Conservation (phyloP, 2,888 invertebrate species). For the Leptarthrus brevirostris region DNA sequence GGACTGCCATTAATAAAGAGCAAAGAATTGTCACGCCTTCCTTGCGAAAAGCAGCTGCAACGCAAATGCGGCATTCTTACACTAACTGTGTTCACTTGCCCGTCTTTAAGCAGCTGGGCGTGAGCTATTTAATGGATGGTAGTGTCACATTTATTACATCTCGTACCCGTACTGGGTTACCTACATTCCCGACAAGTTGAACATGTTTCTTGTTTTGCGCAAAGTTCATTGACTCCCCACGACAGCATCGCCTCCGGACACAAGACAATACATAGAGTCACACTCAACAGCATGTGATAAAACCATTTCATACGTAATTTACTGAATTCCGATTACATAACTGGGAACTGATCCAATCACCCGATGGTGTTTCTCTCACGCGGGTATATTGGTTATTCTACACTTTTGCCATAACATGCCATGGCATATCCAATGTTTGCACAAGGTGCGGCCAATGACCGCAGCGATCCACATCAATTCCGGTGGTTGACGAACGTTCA, state of each 20-base stretch:
- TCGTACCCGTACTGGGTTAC: constrained; percentile 57
- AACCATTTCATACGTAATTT: constrained; percentile 49
- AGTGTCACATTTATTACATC: constrained; percentile 44
- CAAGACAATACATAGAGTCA: constrained; percentile 44
- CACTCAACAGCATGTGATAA: constrained; percentile 35
- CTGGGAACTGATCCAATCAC: constrained; percentile 39
- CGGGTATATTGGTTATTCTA: constrained; percentile 41
- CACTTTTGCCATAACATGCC: constrained; percentile 35
- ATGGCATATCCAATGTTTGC: constrained; percentile 55
- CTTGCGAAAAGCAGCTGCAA: constrained; percentile 20
- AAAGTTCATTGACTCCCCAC: constrained; percentile 50
- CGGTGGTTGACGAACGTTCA: constrained; percentile 45
- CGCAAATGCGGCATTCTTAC: constrained; percentile 26
- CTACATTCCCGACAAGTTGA: constrained; percentile 57
- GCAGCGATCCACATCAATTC: constrained; percentile 51
- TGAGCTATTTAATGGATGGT: constrained; percentile 25
- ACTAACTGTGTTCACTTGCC: background rate
- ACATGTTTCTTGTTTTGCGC: constrained; percentile 50
- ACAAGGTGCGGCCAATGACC: constrained; percentile 57
- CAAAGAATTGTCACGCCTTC: constrained; percentile 14
- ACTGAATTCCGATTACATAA: constrained; percentile 49
- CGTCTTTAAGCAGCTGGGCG: constrained; percentile 29
- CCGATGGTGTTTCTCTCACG: constrained; percentile 34
- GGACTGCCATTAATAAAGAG: constrained; percentile 11
- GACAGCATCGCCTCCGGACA: constrained; percentile 35